These are phyloP conservation scores for Alca torda DNA, from an alignment of 2,797 vertebrate species.

Conservation along the genomic window DNA sequence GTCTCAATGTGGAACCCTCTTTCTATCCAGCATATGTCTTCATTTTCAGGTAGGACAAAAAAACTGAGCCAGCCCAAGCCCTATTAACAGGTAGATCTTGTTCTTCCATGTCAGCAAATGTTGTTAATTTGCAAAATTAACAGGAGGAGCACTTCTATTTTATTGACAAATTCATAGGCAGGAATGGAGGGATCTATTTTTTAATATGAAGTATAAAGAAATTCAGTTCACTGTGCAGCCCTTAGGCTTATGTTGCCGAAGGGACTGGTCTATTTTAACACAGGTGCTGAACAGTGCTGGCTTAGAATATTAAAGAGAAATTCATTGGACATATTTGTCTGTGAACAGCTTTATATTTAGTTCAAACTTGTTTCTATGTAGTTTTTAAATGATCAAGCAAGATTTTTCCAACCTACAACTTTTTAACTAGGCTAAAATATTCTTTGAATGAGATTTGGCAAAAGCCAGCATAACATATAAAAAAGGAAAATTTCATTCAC, in stretches of 20 bases:
- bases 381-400: not conserved
- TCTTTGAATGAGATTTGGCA: not conserved
- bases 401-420: not conserved
- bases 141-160: not conserved
- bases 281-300: not conserved
- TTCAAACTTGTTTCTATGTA: not conserved
- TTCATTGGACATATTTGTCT: not conserved
- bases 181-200: not conserved
- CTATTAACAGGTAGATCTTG: not conserved
- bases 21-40: not conserved
- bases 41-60: not conserved
- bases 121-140: not conserved
- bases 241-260: not conserved
- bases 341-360: not conserved
- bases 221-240: not conserved
- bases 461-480: not conserved
- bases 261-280: not conserved
- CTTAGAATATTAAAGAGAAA: not conserved
- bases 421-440: not conserved
- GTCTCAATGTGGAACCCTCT: not conserved
- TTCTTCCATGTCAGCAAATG: not conserved
- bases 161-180: not conserved
- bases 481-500: not conserved
- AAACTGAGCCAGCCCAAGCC: not conserved
- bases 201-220: not conserved